Base-by-base conservation (phyloP, 2,113 vertebrate genomes). In the Callopanchax toddi region DNA sequence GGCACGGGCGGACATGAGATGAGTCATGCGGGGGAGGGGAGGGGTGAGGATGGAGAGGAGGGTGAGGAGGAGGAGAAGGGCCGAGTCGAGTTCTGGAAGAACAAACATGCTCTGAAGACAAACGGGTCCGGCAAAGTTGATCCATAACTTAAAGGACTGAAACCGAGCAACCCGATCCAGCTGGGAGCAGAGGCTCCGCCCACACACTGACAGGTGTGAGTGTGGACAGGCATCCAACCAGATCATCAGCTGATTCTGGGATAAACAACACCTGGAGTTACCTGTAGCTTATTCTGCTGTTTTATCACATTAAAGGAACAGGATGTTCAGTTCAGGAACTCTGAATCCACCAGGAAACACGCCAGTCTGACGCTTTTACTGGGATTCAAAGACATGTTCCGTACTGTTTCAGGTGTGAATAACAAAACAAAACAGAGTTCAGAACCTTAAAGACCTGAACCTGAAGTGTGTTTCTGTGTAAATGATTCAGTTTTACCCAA, bases 51-150 rank as follows among this genome's bases (percentile, higher is more conserved):
- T 32, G 74, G 40, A 43, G 54, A 72, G 21, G 63, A 76, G 61
- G 50, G 53, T 17, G 72, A 69, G 34, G 74, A 46, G 53, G 70
- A 70, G 54, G 77, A 71, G n/a, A n/a, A n/a, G 60, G 43, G 52
- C 46, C 23, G 74, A 73, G 42, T 57, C 45, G 32, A 61, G 58
- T 61, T 44, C 65, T 63, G 69, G 26, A 81, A 60, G 74, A 67
- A 57, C 62, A 60, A 59, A 74, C 76, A 85, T 74, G 82, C 78
- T 82, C 56, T 50, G 39, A 59, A 43, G 18, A 65, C 67, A 82
- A 80, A 83, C 67, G 70, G 70, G 67, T 77, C 76, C 66, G 82
- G 67, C 82, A 89, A 92, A 92, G 92, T 93, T 92, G 92, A 93
- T 93, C 92, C 92, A 92, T 91, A 92, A 92, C 92, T 88, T 86